phyloP scores from a whole-genome alignment of 2,113 vertebrate genomes.

The Gobius niger region DNA sequence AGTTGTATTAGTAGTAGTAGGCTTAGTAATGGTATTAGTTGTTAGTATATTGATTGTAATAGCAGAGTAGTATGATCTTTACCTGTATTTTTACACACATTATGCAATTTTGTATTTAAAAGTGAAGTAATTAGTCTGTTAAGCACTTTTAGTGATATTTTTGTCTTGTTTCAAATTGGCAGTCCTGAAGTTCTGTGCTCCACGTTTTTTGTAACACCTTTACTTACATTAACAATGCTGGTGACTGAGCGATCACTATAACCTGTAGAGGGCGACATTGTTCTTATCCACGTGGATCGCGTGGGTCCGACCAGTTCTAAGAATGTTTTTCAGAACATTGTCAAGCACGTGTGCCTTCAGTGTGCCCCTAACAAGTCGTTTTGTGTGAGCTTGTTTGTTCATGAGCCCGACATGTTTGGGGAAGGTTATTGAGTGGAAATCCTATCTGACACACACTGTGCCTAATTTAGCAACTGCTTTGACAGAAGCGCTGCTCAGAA shows the following conservation, averaged over 20 bases:
- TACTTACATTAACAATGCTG: too few relatives aligned
- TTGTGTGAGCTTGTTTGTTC: constrained; percentile 4
- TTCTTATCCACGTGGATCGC: neutral
- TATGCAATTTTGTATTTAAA: too few relatives aligned
- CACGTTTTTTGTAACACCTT: too few relatives aligned
- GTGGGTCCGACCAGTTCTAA: neutral
- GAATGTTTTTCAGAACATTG: neutral
- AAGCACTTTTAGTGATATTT: too few relatives aligned
- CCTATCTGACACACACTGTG: constrained; percentile 27
- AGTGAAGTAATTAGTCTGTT: too few relatives aligned
- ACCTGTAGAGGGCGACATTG: constrained; percentile 52
- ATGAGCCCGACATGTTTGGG: neutral
- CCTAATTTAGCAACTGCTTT: constrained; percentile 43
- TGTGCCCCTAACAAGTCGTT: constrained; percentile 6
- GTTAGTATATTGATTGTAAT: neutral
- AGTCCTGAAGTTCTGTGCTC: too few relatives aligned
- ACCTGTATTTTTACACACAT: too few relatives aligned
- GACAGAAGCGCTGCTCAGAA: constrained; percentile 12
- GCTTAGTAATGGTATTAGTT: neutral
- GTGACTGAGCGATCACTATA: neutral
- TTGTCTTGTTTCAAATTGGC: too few relatives aligned
- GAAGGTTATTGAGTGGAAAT: neutral
- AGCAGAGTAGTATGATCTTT: neutral
- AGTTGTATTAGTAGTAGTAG: neutral
- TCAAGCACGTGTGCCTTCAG: constrained; percentile 8